These are phyloP conservation scores for Triops cancriformis DNA, from an alignment of 1,140 invertebrate species.

Conservation along the genomic window DNA sequence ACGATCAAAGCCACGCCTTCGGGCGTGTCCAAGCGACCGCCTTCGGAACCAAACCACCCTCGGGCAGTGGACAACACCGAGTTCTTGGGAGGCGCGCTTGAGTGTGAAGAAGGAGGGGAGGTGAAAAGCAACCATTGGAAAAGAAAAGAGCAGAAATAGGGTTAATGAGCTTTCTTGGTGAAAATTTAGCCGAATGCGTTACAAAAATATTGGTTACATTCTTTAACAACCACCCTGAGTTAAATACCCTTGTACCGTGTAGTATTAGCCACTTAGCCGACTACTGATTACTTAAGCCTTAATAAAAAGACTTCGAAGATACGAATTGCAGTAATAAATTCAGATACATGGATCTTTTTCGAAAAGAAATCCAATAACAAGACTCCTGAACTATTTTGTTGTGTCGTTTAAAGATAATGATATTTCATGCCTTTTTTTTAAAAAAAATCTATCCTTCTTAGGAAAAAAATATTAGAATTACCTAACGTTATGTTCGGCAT, in stretches of 20 bases:
- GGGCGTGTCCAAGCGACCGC: slow-evolving; percentile 70
- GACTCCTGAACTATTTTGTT: too few species aligned
- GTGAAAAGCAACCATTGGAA: slow-evolving; percentile 1
- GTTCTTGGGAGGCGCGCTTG: slow-evolving; percentile 30
- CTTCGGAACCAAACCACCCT: slow-evolving; percentile 65
- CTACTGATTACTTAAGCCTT: too few species aligned
- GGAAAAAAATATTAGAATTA: slow-evolving; percentile 17
- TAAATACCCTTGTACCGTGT: neutral
- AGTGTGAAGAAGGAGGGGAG: slow-evolving; percentile 23
- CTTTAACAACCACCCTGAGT: too few species aligned
- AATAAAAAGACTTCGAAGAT: too few species aligned
- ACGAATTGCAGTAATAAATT: too few species aligned
- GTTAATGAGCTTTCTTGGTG: neutral
- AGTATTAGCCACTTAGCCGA: too few species aligned
- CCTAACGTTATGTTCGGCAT: slow-evolving; percentile 35
- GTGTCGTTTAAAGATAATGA: too few species aligned
- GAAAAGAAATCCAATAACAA: too few species aligned
- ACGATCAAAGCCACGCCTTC: slow-evolving; percentile 81
- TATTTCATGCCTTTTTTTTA: too few species aligned
- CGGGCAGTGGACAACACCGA: slow-evolving; percentile 48
- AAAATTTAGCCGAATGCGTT: neutral
- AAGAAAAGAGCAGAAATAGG: neutral
- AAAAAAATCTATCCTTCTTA: too few species aligned
- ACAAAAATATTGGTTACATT: too few species aligned
- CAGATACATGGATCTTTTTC: too few species aligned